phyloP scores from a whole-genome alignment of 2,797 vertebrate species.

The Coilia nasus region DNA sequence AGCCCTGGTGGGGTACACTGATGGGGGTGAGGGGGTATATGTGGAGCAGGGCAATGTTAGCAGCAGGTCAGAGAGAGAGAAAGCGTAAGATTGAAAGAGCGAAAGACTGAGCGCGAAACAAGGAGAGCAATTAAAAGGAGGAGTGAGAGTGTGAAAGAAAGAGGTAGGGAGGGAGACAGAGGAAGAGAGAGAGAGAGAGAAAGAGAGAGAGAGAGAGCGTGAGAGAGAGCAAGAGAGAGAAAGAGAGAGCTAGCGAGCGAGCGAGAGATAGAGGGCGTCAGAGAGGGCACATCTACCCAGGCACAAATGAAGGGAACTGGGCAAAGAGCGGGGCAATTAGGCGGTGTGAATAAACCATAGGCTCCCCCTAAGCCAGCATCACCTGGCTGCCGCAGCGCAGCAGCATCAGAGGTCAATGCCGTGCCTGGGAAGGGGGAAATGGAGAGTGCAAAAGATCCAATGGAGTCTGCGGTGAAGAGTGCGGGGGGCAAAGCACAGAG shows the following conservation, averaged over 20 bases:
- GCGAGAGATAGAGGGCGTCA: constrained; percentile 2
- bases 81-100: neutral
- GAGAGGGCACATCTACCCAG: neutral
- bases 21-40: neutral
- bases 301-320: neutral
- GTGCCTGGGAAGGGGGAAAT: neutral
- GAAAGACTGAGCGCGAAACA: neutral
- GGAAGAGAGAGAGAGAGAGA: neutral
- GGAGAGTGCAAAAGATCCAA: neutral
- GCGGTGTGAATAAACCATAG: neutral
- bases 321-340: constrained; percentile 4
- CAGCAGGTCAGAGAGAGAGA: neutral
- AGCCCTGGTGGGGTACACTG: constrained; percentile 44
- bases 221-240: neutral
- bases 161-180: too few species aligned
- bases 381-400: neutral
- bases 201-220: neutral
- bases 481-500: neutral
- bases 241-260: neutral
- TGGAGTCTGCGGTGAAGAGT: neutral
- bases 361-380: neutral
- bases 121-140: too few species aligned
- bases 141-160: too few species aligned
- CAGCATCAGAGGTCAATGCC: neutral
- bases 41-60: neutral